Percentiles rank a stretch among this genome's conserved stretches.
Evolutionary conservation across 2,797 vertebrate species (phyloP).

Genomic region (Melanotaenia nigrans): DNA sequence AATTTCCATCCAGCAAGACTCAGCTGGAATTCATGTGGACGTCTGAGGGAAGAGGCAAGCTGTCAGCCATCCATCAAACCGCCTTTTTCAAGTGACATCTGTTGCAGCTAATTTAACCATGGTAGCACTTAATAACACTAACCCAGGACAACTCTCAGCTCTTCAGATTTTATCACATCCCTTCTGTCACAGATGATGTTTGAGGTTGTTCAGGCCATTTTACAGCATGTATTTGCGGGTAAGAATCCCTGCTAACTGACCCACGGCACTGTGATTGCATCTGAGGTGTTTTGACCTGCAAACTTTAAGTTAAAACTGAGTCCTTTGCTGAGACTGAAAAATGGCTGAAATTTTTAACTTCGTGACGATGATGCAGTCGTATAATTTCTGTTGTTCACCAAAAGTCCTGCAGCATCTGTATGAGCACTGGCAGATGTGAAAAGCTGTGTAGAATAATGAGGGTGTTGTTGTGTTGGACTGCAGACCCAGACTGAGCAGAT

Average conservation of each 20-base stretch:
- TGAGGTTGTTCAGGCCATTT: no score
- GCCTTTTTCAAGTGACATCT: conserved; percentile 10
- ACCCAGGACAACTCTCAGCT: not conserved
- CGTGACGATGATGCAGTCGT: not conserved
- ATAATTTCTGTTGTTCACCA: not conserved
- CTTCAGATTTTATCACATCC: not conserved
- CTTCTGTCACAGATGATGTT: not conserved
- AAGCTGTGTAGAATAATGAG: not conserved
- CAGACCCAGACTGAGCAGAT: not conserved
- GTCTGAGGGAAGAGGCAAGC: not conserved
- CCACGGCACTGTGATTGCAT: no score
- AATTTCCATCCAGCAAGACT: not conserved
- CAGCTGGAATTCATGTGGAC: not conserved
- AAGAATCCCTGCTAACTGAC: no score
- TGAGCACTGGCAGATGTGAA: no score
- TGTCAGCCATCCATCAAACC: conserved; percentile 13
- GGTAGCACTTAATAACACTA: not conserved
- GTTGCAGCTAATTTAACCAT: conserved; percentile 21
- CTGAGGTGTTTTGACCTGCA: no score
- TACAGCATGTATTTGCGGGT: no score
- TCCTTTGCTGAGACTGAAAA: not conserved
- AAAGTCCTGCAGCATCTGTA: no score
- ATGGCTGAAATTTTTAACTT: not conserved
- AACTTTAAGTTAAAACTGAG: not conserved
- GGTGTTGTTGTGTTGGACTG: not conserved